A percentile compares a stretch with the other conserved stretches of the same genome.
These are phyloP conservation scores for Lottia gigantea DNA, from an alignment of 2,888 invertebrate genomes.

Conservation along the genomic window DNA sequence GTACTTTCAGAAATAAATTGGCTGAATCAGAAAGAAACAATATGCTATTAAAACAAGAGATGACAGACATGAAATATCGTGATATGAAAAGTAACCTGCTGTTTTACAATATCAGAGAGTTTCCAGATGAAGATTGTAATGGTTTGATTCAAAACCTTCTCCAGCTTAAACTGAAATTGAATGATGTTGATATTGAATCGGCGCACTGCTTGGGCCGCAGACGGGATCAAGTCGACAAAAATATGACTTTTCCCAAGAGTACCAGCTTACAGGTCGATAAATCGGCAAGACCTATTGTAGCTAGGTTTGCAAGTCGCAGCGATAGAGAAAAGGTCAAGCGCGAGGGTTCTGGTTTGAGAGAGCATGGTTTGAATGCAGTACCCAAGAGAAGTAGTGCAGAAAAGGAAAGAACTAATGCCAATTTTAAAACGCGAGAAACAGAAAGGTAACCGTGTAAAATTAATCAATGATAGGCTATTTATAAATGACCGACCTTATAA, in stretches of 20 bases:
- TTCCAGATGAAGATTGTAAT: background rate
- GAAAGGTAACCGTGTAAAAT: background rate
- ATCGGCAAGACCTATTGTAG: no score
- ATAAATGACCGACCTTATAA: background rate
- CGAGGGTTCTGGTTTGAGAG: no score
- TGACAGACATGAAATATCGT: background rate
- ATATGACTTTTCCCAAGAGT: no score
- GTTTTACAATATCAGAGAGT: background rate
- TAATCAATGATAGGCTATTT: conserved; percentile 9
- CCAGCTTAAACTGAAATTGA: background rate
- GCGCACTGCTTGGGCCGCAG: no score
- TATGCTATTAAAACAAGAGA: background rate
- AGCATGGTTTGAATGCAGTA: no score
- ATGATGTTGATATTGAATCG: no score
- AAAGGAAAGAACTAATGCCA: background rate
- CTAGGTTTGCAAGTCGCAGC: no score
- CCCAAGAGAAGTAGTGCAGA: conserved; percentile 1
- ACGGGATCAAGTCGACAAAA: no score
- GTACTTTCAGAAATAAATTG: background rate
- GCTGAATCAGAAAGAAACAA: background rate
- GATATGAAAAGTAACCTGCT: background rate
- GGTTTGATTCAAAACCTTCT: background rate
- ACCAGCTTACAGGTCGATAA: no score
- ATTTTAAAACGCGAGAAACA: background rate
- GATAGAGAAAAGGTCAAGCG: no score